phyloP scores from a whole-genome alignment of 2,113 vertebrate genomes.

The Chaenocephalus aceratus region DNA sequence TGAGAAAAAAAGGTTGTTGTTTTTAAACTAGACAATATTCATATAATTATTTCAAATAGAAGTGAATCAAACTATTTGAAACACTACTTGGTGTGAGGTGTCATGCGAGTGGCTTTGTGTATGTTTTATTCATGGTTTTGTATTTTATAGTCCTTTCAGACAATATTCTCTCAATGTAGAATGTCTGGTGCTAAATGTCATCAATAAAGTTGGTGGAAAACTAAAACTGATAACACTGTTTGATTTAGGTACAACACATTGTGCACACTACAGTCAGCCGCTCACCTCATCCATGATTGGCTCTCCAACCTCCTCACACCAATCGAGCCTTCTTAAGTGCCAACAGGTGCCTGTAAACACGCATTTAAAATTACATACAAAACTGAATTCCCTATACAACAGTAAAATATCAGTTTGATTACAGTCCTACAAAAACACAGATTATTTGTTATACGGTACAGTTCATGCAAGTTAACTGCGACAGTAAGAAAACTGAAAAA shows the following conservation, averaged over 20 bases:
- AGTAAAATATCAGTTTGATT: background rate
- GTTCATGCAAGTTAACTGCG: background rate
- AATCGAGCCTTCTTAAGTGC: slow-evolving; percentile 91
- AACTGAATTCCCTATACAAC: background rate
- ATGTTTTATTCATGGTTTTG: background rate
- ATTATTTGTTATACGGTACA: background rate
- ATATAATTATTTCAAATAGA: background rate
- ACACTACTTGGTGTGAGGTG: background rate
- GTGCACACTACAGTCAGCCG: background rate
- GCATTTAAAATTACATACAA: slow-evolving; percentile 16
- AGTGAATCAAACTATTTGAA: background rate
- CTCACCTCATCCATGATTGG: slow-evolving; percentile 88
- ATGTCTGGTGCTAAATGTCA: background rate
- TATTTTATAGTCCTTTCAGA: background rate
- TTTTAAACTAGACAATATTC: background rate
- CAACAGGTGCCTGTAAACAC: slow-evolving; percentile 82
- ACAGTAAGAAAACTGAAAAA: background rate
- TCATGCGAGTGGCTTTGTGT: background rate
- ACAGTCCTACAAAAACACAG: background rate
- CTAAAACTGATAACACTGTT: background rate
- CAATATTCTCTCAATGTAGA: background rate
- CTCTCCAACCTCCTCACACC: slow-evolving; percentile 93
- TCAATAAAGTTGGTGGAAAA: background rate
- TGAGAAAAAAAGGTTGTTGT: slow-evolving; percentile 55
- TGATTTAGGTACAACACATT: background rate